Percentiles rank a stretch among this genome's conserved stretches.
phyloP scores from a whole-genome alignment of 2,113 vertebrate species.

The Apodemus speciosus region DNA sequence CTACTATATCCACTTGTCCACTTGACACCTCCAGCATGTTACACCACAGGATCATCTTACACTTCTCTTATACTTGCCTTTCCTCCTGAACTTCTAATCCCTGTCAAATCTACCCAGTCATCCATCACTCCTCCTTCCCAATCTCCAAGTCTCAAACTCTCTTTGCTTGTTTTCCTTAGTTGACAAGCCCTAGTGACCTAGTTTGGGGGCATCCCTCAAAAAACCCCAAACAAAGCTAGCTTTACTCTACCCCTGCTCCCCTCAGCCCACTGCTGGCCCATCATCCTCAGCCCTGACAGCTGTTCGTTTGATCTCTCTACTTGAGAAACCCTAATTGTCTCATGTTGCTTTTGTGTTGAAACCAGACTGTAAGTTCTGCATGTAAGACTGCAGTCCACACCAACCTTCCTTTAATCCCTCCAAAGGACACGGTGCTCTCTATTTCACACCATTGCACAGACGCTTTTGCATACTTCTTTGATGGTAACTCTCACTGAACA shows the following conservation, averaged over 20 bases:
- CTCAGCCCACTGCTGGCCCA: not conserved
- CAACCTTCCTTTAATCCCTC: not conserved
- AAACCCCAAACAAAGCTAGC: not conserved
- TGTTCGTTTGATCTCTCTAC: not conserved
- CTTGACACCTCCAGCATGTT: not conserved
- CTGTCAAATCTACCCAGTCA: not conserved
- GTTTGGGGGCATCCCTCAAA: not conserved
- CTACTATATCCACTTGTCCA: not conserved
- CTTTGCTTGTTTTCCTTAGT: not conserved
- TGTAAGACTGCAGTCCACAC: not conserved
- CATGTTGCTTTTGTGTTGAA: not conserved
- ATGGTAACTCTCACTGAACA: constrained; percentile 9
- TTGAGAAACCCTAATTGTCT: not conserved
- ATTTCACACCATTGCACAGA: not conserved
- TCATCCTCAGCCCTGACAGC: not conserved
- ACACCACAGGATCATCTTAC: not conserved
- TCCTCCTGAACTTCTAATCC: not conserved
- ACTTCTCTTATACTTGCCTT: not conserved
- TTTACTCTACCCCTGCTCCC: not conserved
- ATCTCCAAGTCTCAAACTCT: not conserved
- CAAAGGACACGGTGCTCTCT: not conserved
- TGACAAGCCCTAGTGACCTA: not conserved
- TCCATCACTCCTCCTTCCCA: not conserved
- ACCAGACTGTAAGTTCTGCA: not conserved
- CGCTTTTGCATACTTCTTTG: constrained; percentile 13